Evolutionary conservation across 2,888 invertebrate species (phyloP).

Genomic region (Apeira syringaria): DNA sequence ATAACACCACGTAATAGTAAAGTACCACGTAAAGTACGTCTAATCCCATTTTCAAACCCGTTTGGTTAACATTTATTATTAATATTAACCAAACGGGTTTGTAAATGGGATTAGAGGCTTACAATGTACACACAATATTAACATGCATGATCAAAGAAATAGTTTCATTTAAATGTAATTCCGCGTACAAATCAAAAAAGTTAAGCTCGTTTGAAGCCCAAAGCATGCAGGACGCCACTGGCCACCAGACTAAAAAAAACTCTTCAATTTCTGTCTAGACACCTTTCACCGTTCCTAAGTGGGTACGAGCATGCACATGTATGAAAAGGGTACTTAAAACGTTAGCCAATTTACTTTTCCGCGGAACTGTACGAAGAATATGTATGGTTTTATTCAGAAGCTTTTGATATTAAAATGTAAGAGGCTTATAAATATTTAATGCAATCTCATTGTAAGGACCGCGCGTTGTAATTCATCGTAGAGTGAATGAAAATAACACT

Average conservation of each 20-base stretch:
- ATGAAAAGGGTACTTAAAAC: conserved; percentile 27
- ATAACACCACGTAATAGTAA: too few relatives aligned
- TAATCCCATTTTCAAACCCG: too few relatives aligned
- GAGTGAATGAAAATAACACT: conserved; percentile 23
- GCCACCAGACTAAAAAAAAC: conserved; percentile 17
- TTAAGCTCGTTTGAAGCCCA: not conserved
- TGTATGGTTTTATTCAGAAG: conserved; percentile 50
- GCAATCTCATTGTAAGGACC: conserved; percentile 59
- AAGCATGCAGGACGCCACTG: conserved; percentile 4
- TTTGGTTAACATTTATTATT: too few relatives aligned
- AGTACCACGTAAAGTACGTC: too few relatives aligned
- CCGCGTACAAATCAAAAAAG: too few relatives aligned
- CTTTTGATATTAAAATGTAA: conserved; percentile 67
- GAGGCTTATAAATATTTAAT: conserved; percentile 66
- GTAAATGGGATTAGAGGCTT: too few relatives aligned
- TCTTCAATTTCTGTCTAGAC: conserved; percentile 22
- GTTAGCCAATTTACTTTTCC: conserved; percentile 28
- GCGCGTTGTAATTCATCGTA: conserved; percentile 45
- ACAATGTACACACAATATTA: too few relatives aligned
- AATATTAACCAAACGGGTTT: too few relatives aligned
- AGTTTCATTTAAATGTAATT: too few relatives aligned
- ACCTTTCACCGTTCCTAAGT: conserved; percentile 14
- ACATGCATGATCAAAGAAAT: too few relatives aligned
- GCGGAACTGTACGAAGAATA: conserved; percentile 41
- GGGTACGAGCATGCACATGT: conserved; percentile 18